Evolutionary conservation across 2,797 vertebrate genomes (phyloP).

Genomic region (Phaenicophaeus curvirostris): DNA sequence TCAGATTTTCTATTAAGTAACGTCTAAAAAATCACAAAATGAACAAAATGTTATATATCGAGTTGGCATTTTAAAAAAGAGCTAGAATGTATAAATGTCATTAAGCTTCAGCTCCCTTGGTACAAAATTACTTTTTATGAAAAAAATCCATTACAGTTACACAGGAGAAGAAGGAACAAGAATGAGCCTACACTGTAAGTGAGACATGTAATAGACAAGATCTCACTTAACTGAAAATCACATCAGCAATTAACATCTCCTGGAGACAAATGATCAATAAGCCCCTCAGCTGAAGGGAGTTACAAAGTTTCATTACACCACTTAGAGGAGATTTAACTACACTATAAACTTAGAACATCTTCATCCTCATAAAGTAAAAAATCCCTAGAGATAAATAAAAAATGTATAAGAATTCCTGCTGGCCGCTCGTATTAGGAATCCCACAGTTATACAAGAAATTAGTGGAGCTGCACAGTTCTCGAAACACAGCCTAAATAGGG

Average conservation of each 20-base stretch:
- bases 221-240: neutral
- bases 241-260: slow-evolving; percentile 11
- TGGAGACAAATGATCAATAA: neutral
- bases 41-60: neutral
- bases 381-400: neutral
- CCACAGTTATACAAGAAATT: neutral
- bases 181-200: neutral
- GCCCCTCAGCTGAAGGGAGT: neutral
- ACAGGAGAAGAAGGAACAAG: slow-evolving; percentile 11
- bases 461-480: neutral
- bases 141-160: slow-evolving; percentile 48
- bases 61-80: neutral
- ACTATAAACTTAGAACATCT: neutral
- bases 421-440: neutral
- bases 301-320: neutral
- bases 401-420: neutral
- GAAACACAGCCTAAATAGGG: neutral
- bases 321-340: slow-evolving; percentile 9
- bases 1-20: neutral
- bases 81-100: neutral
- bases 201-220: neutral
- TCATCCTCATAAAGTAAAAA: neutral
- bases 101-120: slow-evolving; percentile 26
- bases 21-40: neutral
- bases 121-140: slow-evolving; percentile 38